Evolutionary conservation across 1,140 invertebrate species (phyloP), one percentile per base, ranked within the genome.

Genomic region (Anagrus nilaparvatae): DNA sequence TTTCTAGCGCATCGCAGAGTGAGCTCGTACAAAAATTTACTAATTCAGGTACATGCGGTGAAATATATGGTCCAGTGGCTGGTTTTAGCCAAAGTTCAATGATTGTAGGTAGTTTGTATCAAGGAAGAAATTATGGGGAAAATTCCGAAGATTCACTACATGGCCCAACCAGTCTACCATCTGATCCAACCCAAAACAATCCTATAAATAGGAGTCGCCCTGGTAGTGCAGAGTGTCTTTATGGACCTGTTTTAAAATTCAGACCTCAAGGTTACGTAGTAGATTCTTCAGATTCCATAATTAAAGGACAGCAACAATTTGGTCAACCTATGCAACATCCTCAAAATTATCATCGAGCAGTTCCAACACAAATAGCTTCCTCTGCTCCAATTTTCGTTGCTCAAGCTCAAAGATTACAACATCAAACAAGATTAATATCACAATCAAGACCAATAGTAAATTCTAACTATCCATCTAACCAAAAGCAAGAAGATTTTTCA

Each of bases 181-280:
- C n/a, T n/a, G n/a, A n/a, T n/a, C n/a, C n/a, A n/a, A n/a, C 28
- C 18, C 38, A 18, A 17, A 31, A 14, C 12, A 18, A 5, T 13
- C 27, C 3, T 14, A n/a, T 9, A 4, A n/a, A n/a, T n/a, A n/a
- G n/a, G n/a, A n/a, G n/a, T n/a, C n/a, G n/a, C n/a, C n/a, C n/a
- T n/a, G n/a, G n/a, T n/a, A n/a, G n/a, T n/a, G 23, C 45, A 5
- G 64, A 66, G 31, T 61, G 61, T 23, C 48, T 66, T 5, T 69
- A 67, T 35, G 65, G 63, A 0, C 66, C 66, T 3, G 66, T 69
- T 10, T 40, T 67, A 8, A 69, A 69, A 33, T 67, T 69, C 42
- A 63, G 17, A 12, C 54, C 10, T 51, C 20, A 32, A 53, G n/a
- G n/a, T n/a, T n/a, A n/a, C n/a, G n/a, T n/a, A n/a, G n/a, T n/a